Evolutionary conservation across 2,888 invertebrate species (phyloP).

Genomic region (Fissipunctia ypsillon): DNA sequence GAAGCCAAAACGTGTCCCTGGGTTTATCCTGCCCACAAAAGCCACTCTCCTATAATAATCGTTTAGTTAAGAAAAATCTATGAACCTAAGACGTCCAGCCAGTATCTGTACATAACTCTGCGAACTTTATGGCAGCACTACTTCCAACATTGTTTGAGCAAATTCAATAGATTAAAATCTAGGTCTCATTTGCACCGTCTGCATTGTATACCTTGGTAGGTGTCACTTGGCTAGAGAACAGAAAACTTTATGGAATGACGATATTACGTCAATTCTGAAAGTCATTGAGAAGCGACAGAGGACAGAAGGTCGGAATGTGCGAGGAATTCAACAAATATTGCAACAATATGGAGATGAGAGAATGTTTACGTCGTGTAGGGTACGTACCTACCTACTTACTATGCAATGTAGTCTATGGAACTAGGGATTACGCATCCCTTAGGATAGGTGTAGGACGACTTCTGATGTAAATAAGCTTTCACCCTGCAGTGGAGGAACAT

Average conservation of each 20-base stretch:
- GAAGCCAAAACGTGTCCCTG: no score
- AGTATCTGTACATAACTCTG: no score
- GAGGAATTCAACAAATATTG: constrained; percentile 6
- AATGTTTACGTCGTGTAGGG: background rate
- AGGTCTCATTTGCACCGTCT: no score
- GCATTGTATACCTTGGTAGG: background rate
- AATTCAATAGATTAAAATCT: no score
- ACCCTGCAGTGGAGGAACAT: background rate
- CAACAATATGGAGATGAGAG: background rate
- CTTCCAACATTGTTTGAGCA: no score
- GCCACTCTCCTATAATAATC: no score
- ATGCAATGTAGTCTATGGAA: background rate
- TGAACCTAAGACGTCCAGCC: no score
- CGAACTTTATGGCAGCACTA: no score
- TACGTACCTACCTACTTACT: background rate
- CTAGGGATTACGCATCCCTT: background rate
- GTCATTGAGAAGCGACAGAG: constrained; percentile 6
- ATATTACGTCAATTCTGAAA: constrained; percentile 22
- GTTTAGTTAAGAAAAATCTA: no score
- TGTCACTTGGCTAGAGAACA: background rate
- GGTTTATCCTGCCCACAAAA: no score
- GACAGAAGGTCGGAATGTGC: constrained; percentile 5
- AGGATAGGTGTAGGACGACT: background rate
- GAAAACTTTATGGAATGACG: constrained; percentile 13
- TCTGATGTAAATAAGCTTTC: background rate